phyloP scores from a whole-genome alignment of 2,888 invertebrate species.

The Agapostemon virescens region DNA sequence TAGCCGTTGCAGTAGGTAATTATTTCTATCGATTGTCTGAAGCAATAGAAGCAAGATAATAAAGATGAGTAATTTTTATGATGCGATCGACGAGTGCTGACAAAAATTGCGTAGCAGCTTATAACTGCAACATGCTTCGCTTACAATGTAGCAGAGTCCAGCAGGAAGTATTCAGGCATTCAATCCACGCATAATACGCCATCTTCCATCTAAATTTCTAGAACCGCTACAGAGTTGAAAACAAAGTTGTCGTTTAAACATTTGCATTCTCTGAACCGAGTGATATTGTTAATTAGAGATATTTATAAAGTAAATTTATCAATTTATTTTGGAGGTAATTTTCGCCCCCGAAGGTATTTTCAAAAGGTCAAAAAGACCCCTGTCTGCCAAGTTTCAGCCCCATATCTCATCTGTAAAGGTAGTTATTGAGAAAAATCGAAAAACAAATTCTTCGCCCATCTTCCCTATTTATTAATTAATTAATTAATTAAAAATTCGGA shows the following conservation, averaged over 20 bases:
- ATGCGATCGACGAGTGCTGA: background rate
- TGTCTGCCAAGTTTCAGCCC: too few relatives aligned
- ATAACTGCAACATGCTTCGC: background rate
- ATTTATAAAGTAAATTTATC: background rate
- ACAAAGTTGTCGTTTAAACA: background rate
- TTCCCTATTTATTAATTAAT: too few relatives aligned
- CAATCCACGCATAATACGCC: constrained; percentile 29
- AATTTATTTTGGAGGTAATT: too few relatives aligned
- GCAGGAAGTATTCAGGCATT: constrained; percentile 24
- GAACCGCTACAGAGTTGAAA: background rate
- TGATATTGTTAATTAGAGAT: background rate
- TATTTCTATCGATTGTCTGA: background rate
- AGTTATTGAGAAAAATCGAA: too few relatives aligned
- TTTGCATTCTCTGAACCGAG: background rate
- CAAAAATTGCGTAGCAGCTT: background rate
- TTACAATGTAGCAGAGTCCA: background rate
- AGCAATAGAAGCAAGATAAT: too few relatives aligned
- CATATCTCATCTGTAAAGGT: too few relatives aligned
- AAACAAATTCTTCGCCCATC: too few relatives aligned
- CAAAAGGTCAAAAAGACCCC: too few relatives aligned
- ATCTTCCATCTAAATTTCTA: constrained; percentile 8
- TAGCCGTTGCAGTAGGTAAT: constrained; percentile 46
- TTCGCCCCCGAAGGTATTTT: too few relatives aligned
- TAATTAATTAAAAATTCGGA: too few relatives aligned
- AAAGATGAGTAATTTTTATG: background rate